Evolutionary conservation across 2,797 vertebrate genomes (phyloP).

Genomic region (Carcharodon carcharias): DNA sequence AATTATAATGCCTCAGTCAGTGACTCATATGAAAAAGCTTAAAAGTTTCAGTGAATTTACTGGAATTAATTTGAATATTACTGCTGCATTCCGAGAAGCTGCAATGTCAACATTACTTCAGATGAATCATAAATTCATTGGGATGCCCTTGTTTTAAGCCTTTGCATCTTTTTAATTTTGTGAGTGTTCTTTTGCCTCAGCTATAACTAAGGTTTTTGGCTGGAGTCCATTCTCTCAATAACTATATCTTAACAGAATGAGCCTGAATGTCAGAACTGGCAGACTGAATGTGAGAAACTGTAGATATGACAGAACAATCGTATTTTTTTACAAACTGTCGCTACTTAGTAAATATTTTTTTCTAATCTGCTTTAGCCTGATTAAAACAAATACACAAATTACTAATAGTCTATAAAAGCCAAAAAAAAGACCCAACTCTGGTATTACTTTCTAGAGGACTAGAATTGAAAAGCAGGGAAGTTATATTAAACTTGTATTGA

Average conservation of each 20-base stretch:
- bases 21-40: conserved; percentile 6
- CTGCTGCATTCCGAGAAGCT: background rate
- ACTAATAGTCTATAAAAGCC: background rate
- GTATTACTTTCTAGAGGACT: background rate
- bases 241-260: background rate
- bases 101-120: conserved; percentile 12
- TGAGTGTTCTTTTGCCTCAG: conserved; percentile 23
- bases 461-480: background rate
- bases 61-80: conserved; percentile 23
- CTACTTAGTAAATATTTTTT: background rate
- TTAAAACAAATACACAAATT: background rate
- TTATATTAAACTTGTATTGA: background rate
- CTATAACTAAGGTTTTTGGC: background rate
- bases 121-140: conserved; percentile 33
- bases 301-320: background rate
- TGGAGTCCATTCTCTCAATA: background rate
- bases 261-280: background rate
- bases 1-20: conserved; percentile 23
- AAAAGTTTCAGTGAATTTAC: conserved; percentile 16
- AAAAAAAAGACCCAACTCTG: background rate
- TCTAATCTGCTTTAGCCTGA: background rate
- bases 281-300: background rate
- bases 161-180: conserved; percentile 25
- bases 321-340: background rate
- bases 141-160: background rate